Evolutionary conservation across 2,113 vertebrate species (phyloP).

Genomic region (Dryoscopus gambensis): DNA sequence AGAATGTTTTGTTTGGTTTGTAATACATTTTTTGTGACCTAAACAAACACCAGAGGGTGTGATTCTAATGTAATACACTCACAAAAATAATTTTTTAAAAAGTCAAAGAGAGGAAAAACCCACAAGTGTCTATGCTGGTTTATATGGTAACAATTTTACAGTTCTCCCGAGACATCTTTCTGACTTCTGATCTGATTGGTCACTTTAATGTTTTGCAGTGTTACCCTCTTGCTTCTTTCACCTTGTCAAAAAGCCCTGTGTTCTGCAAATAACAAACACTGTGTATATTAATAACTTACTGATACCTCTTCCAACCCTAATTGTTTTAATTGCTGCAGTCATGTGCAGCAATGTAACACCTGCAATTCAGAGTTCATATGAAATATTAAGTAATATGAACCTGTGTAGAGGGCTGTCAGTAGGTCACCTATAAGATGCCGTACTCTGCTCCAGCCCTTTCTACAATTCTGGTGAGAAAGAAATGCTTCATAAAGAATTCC

Average conservation of each 20-base stretch:
- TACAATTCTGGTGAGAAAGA: not conserved
- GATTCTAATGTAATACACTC: not conserved
- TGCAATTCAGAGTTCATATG: slow-evolving; percentile 33
- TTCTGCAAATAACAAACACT: not conserved
- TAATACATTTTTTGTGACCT: not conserved
- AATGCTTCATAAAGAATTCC: not conserved
- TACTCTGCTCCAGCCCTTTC: not conserved
- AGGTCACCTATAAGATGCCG: not conserved
- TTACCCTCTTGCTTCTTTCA: not conserved
- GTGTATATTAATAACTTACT: slow-evolving; percentile 44
- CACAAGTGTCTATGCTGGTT: not conserved
- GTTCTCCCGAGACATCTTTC: not conserved
- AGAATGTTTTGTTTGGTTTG: not conserved
- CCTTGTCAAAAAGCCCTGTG: not conserved
- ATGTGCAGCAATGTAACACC: not conserved
- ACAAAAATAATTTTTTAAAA: not conserved
- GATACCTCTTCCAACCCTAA: slow-evolving; percentile 19
- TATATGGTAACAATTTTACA: not conserved
- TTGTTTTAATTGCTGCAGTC: slow-evolving; percentile 61
- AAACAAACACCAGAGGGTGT: not conserved
- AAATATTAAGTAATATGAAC: slow-evolving; percentile 11
- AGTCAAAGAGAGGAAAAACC: too few relatives aligned
- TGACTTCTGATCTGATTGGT: not conserved
- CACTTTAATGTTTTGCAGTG: not conserved
- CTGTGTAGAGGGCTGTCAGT: not conserved